A percentile compares a stretch with the other conserved stretches of the same genome.
Evolutionary conservation across 2,113 vertebrate genomes (phyloP).

Genomic region (Cichladusa arquata): DNA sequence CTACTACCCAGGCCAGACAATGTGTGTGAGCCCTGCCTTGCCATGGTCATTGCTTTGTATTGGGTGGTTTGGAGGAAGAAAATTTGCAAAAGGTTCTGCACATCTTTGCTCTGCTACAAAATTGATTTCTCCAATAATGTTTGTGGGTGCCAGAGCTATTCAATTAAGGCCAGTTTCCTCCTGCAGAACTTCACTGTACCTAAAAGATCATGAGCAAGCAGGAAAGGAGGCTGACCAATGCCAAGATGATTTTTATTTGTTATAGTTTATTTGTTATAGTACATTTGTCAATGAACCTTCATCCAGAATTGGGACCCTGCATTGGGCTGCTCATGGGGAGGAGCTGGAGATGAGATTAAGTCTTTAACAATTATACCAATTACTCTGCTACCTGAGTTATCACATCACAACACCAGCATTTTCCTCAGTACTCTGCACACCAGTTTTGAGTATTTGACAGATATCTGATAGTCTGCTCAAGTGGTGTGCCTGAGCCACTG

Average conservation of each 20-base stretch:
- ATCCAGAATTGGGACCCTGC: neutral
- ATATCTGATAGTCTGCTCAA: neutral
- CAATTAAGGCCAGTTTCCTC: neutral
- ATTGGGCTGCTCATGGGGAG: neutral
- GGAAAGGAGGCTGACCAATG: neutral
- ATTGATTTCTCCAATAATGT: neutral
- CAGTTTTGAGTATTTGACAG: neutral
- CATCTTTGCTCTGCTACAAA: neutral
- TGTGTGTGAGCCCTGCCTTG: neutral
- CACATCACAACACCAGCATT: neutral
- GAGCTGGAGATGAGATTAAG: neutral
- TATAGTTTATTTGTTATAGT: neutral
- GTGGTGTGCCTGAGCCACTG: neutral
- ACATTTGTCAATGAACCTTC: neutral
- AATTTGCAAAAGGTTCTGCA: neutral
- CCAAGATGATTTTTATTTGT: neutral
- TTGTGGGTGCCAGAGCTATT: neutral
- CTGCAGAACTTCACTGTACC: neutral
- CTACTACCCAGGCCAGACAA: neutral
- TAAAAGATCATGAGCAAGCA: neutral
- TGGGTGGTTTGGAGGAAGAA: neutral
- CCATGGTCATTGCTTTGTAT: rapidly evolving
- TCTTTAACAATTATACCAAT: neutral
- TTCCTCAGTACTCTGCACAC: neutral
- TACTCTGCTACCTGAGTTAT: neutral